Percentiles rank a stretch among this genome's conserved stretches.
These are phyloP conservation scores for Phoxinus phoxinus DNA, from an alignment of 2,113 vertebrate species.

Conservation along the genomic window DNA sequence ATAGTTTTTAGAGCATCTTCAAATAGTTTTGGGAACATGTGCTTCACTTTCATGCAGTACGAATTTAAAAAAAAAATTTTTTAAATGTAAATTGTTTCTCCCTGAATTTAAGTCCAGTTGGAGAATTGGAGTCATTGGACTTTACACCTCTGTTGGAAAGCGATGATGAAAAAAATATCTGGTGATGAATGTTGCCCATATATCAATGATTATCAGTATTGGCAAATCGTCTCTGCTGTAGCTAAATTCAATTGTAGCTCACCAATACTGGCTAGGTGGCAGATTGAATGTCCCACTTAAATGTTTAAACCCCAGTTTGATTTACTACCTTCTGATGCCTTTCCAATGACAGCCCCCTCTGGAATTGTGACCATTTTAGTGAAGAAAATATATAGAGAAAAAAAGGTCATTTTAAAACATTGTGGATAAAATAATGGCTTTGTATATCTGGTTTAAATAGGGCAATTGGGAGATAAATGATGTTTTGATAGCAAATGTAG, in stretches of 20 bases:
- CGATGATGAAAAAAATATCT: slow-evolving; percentile 21
- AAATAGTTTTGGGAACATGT: neutral
- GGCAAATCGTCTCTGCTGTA: slow-evolving; percentile 30
- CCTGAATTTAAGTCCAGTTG: neutral
- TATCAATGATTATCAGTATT: slow-evolving; percentile 10
- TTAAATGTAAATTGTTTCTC: neutral
- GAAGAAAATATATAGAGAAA: neutral
- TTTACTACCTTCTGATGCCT: slow-evolving; percentile 36
- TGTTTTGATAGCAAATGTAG: neutral
- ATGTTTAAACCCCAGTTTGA: slow-evolving; percentile 40
- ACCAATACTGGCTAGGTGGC: slow-evolving; percentile 29
- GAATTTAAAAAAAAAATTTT: neutral
- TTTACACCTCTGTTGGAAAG: slow-evolving; percentile 9
- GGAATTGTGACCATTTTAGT: neutral
- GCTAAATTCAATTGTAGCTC: slow-evolving; percentile 3
- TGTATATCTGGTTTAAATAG: neutral
- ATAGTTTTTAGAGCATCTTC: neutral
- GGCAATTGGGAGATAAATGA: neutral
- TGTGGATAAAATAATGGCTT: slow-evolving; percentile 12
- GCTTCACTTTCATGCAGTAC: neutral
- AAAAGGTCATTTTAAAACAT: neutral
- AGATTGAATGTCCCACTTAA: slow-evolving; percentile 52
- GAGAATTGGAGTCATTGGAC: slow-evolving; percentile 12
- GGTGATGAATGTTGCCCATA: slow-evolving; percentile 6
- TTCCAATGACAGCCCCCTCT: slow-evolving; percentile 9